A percentile compares a stretch with the other conserved stretches of the same genome.
Conservation (phyloP, 2,888 invertebrate genomes). For the Drosophila seclusa region DNA sequence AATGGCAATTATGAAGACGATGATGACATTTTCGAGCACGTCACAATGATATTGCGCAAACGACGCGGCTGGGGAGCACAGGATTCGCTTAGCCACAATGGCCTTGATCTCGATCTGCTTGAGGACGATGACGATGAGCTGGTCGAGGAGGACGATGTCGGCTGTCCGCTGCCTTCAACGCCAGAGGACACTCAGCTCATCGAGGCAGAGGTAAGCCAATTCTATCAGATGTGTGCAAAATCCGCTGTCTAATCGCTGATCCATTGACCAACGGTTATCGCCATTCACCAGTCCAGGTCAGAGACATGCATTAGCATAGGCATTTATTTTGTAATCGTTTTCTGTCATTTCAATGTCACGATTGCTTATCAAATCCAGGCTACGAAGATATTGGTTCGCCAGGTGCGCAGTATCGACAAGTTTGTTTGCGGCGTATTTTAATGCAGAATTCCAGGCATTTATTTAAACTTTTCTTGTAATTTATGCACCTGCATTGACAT, state of each 20-base stretch:
- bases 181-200: slow-evolving; percentile 93
- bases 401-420: slow-evolving; percentile 19
- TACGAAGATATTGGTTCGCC: slow-evolving; percentile 1
- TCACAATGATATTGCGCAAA: slow-evolving; percentile 84
- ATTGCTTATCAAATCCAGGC: slow-evolving; percentile 34
- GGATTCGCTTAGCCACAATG: slow-evolving; percentile 80
- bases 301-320: background rate
- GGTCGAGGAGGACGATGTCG: slow-evolving; percentile 90
- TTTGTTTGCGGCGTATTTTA: background rate
- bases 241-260: slow-evolving; percentile 49
- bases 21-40: slow-evolving; percentile 82
- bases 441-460: background rate
- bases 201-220: slow-evolving; percentile 89
- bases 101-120: slow-evolving; percentile 80
- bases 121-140: slow-evolving; percentile 83
- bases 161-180: slow-evolving; percentile 93
- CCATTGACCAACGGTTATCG: slow-evolving; percentile 49
- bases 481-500: slow-evolving; percentile 15
- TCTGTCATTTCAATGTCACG: slow-evolving; percentile 41
- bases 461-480: slow-evolving; percentile 20
- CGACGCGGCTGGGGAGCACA: slow-evolving; percentile 84
- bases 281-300: background rate
- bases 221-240: slow-evolving; percentile 18
- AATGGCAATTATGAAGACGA: slow-evolving; percentile 73
- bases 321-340: slow-evolving; percentile 15